These are phyloP conservation scores for Melanotaenia boesemani DNA, from an alignment of 2,797 vertebrate genomes.

Conservation along the genomic window DNA sequence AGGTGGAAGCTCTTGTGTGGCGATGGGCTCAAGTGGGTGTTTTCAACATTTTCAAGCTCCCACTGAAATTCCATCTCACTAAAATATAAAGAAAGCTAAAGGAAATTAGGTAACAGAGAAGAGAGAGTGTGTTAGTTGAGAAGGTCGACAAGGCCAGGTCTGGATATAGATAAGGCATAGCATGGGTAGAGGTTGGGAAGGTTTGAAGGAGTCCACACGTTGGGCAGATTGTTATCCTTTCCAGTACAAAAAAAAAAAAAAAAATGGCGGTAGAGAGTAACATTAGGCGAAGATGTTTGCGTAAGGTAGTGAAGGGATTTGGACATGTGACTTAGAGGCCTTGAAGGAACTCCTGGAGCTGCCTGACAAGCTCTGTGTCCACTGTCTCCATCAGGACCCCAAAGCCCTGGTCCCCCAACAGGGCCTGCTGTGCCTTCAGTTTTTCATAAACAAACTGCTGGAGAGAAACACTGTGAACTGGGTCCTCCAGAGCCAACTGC, in stretches of 20 bases:
- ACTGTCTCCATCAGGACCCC: slow-evolving; percentile 95
- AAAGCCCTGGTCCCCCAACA: slow-evolving; percentile 92
- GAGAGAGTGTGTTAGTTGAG: slow-evolving; percentile 37
- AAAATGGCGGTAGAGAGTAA: slow-evolving; percentile 28
- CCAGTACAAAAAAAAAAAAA: slow-evolving; percentile 27
- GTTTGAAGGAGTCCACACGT: slow-evolving; percentile 45
- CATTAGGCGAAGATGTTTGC: slow-evolving; percentile 51
- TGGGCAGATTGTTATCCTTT: slow-evolving; percentile 44
- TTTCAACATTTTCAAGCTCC: slow-evolving; percentile 47
- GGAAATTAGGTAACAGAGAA: slow-evolving; percentile 36
- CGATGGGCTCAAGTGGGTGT: slow-evolving; percentile 33
- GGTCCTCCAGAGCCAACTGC: slow-evolving; percentile 95
- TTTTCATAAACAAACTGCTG: slow-evolving; percentile 97
- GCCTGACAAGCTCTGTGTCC: slow-evolving; percentile 94
- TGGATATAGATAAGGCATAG: slow-evolving; percentile 76
- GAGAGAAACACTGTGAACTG: slow-evolving; percentile 94
- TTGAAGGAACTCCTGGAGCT: slow-evolving; percentile 95
- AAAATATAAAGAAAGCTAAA: slow-evolving; percentile 31
- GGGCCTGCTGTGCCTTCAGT: slow-evolving; percentile 93
- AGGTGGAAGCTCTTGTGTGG: slow-evolving; percentile 74
- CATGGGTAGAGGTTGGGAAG: slow-evolving; percentile 55
- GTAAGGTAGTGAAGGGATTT: slow-evolving; percentile 37
- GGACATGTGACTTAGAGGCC: slow-evolving; percentile 82
- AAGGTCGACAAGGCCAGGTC: slow-evolving; percentile 53
- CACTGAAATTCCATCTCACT: slow-evolving; percentile 34